Base-by-base conservation (phyloP, 2,797 vertebrate species). In the Scleropages formosus region DNA sequence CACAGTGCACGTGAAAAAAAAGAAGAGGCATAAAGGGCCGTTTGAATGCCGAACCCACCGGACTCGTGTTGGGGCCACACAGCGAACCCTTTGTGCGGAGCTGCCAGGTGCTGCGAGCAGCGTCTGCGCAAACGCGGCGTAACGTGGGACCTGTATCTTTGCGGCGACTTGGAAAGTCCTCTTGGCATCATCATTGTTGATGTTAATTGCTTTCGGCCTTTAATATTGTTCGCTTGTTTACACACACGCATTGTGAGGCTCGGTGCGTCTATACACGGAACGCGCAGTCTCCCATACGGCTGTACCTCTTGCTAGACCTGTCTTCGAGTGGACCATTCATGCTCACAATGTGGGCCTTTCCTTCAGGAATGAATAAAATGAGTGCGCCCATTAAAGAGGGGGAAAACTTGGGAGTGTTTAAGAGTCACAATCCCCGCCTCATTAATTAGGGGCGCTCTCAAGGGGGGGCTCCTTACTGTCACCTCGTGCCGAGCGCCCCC, bases 371-470 rank as follows among this genome's bases (percentile, higher is more conserved):
- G 63, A 61, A 75, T 72, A 73, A 61, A 64, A 75, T 27, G 60
- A 47, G 24, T 49, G 59, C 31, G 65, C 24, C 51, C 56, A 59
- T 26, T 66, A 56, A 65, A 44, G 18, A 22, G 68, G n/a, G 47
- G 66, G 74, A 77, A 73, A 85, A 79, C 72, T 78, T 80, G 66
- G 68, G 75, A 78, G 76, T 77, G 75, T 84, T 76, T 80, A 84
- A 56, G 72, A 61, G 71, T 74, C 75, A 77, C 82, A 66, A 81
- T 75, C 81, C 73, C 51, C 61, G 13, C 39, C 66, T 64, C 75
- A 51, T 79, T 78, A 65, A 27, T 79, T 80, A 82, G 72, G 56
- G 39, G 27, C 74, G 39, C 72, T 31, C 64, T 74, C 46, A 59
- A 73, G 62, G 16, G 60, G 74, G 20, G 58, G 59, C 72, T 66